These are phyloP conservation scores for Poecilia gillii DNA, from an alignment of 2,797 vertebrate genomes.

Conservation along the genomic window DNA sequence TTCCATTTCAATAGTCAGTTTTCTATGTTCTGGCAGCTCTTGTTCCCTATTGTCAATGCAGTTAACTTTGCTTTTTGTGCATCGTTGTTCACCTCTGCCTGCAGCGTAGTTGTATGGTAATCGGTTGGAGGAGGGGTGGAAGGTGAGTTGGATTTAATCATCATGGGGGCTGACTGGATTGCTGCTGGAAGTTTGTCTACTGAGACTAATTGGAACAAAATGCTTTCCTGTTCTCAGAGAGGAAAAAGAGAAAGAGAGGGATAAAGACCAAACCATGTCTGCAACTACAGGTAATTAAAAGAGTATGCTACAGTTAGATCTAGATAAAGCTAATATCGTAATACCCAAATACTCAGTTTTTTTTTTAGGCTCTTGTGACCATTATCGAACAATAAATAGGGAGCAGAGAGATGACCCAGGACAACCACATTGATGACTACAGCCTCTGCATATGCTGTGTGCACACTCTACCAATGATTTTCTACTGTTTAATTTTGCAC, in stretches of 20 bases:
- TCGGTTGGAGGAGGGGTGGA: conserved; percentile 50
- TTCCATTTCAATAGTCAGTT: conserved; percentile 3
- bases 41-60: conserved; percentile 4
- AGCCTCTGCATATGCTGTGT: not conserved
- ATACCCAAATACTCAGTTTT: not conserved
- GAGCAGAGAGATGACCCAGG: not conserved
- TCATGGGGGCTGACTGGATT: conserved; percentile 62
- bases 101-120: conserved; percentile 56
- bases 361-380: not conserved
- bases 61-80: conserved; percentile 1
- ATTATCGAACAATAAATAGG: not conserved
- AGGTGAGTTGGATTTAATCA: conserved; percentile 75
- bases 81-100: conserved; percentile 36
- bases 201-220: conserved; percentile 81
- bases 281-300: conserved; percentile 68
- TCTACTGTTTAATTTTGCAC: not conserved
- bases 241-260: conserved; percentile 22
- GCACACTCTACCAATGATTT: not conserved
- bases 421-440: not conserved
- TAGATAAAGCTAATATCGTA: conserved; percentile 5
- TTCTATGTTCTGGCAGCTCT: not conserved
- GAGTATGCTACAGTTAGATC: conserved; percentile 36
- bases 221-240: conserved; percentile 57
- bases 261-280: conserved; percentile 59
- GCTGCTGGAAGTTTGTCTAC: conserved; percentile 65